Percentiles rank a stretch among this genome's conserved stretches.
phyloP scores from a whole-genome alignment of 2,797 vertebrate genomes.

The Chiloscyllium punctatum region DNA sequence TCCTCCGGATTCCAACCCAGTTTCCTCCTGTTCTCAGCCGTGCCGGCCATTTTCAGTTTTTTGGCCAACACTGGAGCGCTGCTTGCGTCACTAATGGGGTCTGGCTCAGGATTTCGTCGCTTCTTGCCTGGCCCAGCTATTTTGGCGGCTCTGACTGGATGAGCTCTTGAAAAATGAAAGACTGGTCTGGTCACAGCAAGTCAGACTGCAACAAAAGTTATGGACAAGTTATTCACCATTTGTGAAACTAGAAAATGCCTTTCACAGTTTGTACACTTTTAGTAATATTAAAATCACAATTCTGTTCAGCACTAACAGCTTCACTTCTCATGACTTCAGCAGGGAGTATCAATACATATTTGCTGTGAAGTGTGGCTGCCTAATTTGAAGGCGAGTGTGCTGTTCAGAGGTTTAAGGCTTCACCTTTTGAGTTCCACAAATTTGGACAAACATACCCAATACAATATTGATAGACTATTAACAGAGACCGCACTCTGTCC shows the following conservation, averaged over 20 bases:
- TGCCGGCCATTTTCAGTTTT: conserved; percentile 93
- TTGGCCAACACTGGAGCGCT: conserved; percentile 84
- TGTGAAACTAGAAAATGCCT: too few species aligned
- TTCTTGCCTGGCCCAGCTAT: conserved; percentile 98
- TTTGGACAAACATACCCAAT: neutral
- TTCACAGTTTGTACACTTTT: neutral
- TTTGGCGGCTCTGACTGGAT: conserved; percentile 88
- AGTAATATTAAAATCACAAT: neutral
- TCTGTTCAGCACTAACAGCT: neutral
- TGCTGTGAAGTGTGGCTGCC: neutral
- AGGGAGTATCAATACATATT: neutral
- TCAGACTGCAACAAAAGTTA: conserved; percentile 23
- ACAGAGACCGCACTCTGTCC: neutral
- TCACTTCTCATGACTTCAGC: neutral
- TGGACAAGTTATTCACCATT: neutral
- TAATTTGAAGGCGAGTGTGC: too few species aligned
- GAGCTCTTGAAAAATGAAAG: conserved; percentile 82
- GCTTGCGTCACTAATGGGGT: conserved; percentile 82
- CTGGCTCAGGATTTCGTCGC: conserved; percentile 95
- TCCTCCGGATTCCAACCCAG: conserved; percentile 69
- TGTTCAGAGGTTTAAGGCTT: neutral
- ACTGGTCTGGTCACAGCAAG: conserved; percentile 52
- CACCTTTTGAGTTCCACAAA: too few species aligned
- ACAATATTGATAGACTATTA: neutral
- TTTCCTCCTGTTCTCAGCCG: conserved; percentile 67